Evolutionary conservation across 2,113 vertebrate genomes (phyloP).

Genomic region (Mobula hypostoma): DNA sequence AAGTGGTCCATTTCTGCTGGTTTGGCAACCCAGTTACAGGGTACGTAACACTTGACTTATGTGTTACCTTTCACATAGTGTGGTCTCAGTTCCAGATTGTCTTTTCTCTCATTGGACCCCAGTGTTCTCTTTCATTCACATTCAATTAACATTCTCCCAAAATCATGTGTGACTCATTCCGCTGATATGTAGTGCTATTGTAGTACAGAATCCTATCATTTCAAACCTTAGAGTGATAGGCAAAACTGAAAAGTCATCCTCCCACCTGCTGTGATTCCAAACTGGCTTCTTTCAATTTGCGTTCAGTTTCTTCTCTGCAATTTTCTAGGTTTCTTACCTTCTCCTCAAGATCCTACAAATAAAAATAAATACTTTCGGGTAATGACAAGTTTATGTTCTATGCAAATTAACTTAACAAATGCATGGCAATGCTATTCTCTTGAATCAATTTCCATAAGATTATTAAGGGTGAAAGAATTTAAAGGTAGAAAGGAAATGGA

Average conservation of each 20-base stretch:
- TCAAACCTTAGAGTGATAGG: background rate
- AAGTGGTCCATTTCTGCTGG: no score
- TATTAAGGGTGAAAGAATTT: background rate
- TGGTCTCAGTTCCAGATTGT: no score
- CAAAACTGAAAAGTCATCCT: background rate
- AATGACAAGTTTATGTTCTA: background rate
- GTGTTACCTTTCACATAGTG: no score
- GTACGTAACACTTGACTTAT: no score
- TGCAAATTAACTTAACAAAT: background rate
- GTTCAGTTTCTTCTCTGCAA: constrained; percentile 50
- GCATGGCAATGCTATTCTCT: background rate
- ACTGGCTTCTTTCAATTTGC: constrained; percentile 54
- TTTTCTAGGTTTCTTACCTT: constrained; percentile 49
- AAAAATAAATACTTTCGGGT: background rate
- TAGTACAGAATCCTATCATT: background rate
- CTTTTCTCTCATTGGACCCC: no score
- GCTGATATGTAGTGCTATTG: background rate
- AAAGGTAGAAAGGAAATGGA: background rate
- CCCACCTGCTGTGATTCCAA: constrained; percentile 58
- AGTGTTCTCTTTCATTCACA: no score
- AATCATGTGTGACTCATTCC: background rate
- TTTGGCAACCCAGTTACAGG: no score
- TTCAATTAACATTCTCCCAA: background rate
- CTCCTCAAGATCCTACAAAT: constrained; percentile 51
- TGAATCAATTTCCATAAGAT: background rate